Base-by-base conservation (phyloP, 2,888 invertebrate species). In the Campopleginae sp. region DNA sequence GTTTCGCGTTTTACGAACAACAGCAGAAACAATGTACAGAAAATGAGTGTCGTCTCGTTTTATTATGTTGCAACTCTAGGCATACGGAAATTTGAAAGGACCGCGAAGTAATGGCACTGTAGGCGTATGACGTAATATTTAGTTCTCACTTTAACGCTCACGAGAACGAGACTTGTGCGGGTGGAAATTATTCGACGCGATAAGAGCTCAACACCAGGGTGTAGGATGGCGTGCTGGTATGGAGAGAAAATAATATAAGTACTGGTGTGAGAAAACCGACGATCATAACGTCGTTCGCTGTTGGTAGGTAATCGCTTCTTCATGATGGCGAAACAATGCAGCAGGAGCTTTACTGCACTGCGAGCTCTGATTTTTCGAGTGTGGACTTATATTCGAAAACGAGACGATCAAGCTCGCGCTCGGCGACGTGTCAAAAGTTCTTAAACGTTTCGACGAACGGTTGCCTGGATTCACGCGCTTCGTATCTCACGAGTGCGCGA, bases 281-380 rank as follows among this genome's bases (percentile, higher is more conserved):
- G 77, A 86, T 86, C 80, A 83, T 83, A 86, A 80, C 83, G 77
- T 77, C 83, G 82, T 82, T 74, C 80, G 33, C 77, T 33, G 71
- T 82, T 23, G 80, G 74, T 70, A 44, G 86, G 80, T 83, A 86
- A 86, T 86, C 83, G 86, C 86, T 86, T 86, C 86, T 86, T 86
- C 83, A 86, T 83, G 80, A 86, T 83, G 80, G 80, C 72, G 71
- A 86, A 86, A 86, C 83, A 86, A 86, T 86, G 77, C 83, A 74
- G 63, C 80, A 51, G 54, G 63, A 54, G 46, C 19, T 23, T 75
- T 2, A 46, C 44, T 10, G 38, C 19, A 31, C 42, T 46, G 46
- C 12, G 38, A 46, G 31, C 63, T 38, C 33, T 17, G 17, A 75
- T 75, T 80, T 80, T 44, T 44, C 80, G 23, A 46, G 23, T 75